Evolutionary conservation across 2,797 vertebrate species (phyloP), one percentile per base, ranked within the genome.

Genomic region (Crypturellus tataupa): DNA sequence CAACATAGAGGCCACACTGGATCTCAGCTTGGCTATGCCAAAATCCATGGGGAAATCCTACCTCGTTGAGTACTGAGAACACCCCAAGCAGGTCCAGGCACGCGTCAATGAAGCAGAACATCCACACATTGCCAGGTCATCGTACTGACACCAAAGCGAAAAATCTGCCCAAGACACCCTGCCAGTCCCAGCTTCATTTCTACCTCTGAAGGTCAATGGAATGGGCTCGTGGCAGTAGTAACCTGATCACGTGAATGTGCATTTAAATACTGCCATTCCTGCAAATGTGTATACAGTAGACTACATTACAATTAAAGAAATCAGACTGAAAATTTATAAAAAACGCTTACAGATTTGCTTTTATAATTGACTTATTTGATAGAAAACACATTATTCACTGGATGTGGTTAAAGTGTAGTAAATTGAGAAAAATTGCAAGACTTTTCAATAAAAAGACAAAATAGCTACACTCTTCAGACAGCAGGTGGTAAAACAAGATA

Each of bases 361-460:
- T 87, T 58, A 15, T 55, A 88, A 85, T 49, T 60, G 76, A 79
- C 63, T 79, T 59, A 76, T 93, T 94, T 96, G 39, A 49, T 84
- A 51, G 75, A 58, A 93, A 89, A 94, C 55, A 67, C 72, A 88
- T 91, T 92, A 88, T 85, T 95, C 91, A 87, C 40, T 90, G 90
- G 92, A 78, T 62, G 84, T 81, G 63, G 85, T 75, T 77, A 62
- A 90, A 91, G 49, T 78, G 47, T 46, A 80, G 83, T n/a, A 96
- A 95, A 96, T 93, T 44, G 15, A 95, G 90, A 97, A 92, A 94
- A 94, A 95, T 84, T 83, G 47, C 81, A 94, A 87, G 85, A 89
- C 55, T 93, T 91, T 95, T 86, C 92, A 96, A 96, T 96, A 96
- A 95, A 94, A 96, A 90, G 90, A 90, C 79, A 93, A 92, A 97